These are phyloP conservation scores for Porites australiensis DNA, from an alignment of 64 coral and sea anemone species.

Conservation along the genomic window DNA sequence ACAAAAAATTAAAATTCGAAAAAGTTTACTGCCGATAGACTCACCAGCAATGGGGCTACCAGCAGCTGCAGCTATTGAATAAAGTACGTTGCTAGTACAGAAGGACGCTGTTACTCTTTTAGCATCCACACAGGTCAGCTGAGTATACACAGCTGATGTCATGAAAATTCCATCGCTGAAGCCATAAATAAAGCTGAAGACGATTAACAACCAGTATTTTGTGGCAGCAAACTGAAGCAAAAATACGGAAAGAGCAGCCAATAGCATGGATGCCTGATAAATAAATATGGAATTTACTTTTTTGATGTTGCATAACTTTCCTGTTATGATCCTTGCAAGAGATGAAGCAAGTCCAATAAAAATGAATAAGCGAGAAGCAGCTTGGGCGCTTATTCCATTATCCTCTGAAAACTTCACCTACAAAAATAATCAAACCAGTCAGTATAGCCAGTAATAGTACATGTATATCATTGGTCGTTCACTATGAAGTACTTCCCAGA, in stretches of 20 bases:
- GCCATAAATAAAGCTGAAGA: constrained; percentile 18
- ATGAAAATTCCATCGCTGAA: constrained; percentile 38
- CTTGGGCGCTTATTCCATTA: constrained; percentile 14
- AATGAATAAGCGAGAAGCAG: constrained; percentile 47
- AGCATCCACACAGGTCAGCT: constrained; percentile 17
- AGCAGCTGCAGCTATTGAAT: background rate
- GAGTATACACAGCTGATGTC: constrained; percentile 3
- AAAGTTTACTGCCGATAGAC: too few relatives aligned
- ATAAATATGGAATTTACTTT: constrained; percentile 19
- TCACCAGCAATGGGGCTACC: constrained; percentile 21
- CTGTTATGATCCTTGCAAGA: background rate
- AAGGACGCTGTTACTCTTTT: constrained; percentile 22
- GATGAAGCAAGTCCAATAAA: constrained; percentile 46
- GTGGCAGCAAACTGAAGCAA: constrained; percentile 6
- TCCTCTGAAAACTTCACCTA: constrained; percentile 49
- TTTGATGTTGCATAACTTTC: background rate
- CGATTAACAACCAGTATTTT: constrained; percentile 3
- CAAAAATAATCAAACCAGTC: background rate
- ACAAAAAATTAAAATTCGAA: too few relatives aligned
- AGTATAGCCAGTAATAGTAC: too few relatives aligned
- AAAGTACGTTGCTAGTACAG: constrained; percentile 1
- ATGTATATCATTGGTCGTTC: too few relatives aligned
- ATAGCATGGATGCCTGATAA: constrained; percentile 22
- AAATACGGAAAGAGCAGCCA: background rate
- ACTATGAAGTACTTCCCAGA: too few relatives aligned